Conservation (phyloP, 2,797 vertebrate species). For the Tiaroga cobitis region DNA sequence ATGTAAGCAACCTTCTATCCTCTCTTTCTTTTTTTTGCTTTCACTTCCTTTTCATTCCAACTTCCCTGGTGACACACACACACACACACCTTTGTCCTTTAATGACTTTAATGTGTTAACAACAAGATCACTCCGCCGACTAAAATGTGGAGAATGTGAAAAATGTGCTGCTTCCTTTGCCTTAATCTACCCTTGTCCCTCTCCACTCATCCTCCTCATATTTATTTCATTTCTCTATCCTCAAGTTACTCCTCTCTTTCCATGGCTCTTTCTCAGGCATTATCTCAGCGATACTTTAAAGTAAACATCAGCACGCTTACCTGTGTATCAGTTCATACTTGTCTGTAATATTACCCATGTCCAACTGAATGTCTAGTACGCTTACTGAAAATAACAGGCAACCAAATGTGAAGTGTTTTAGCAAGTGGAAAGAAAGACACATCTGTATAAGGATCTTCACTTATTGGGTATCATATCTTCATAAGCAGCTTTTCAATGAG, state of each 20-base stretch:
- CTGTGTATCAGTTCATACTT: background rate
- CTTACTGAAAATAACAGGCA: background rate
- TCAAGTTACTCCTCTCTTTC: constrained; percentile 4
- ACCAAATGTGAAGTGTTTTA: background rate
- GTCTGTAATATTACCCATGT: background rate
- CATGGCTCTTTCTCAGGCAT: background rate
- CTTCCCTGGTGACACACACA: constrained; percentile 55
- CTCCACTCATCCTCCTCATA: background rate
- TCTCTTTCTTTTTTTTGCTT: background rate
- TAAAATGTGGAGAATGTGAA: constrained; percentile 57
- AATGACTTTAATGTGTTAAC: constrained; percentile 23
- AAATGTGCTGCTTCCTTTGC: constrained; percentile 64
- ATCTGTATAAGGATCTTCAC: background rate
- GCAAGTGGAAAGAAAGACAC: background rate
- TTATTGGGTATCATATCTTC: background rate
- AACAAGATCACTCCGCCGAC: constrained; percentile 35
- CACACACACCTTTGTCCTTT: constrained; percentile 60
- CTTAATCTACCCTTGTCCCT: constrained; percentile 44
- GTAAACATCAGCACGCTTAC: background rate
- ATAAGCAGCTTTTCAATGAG: background rate
- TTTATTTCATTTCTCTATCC: constrained; percentile 7
- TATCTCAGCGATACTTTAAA: background rate
- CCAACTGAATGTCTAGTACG: background rate
- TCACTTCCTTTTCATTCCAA: constrained; percentile 1
- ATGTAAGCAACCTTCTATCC: background rate